Percentiles rank a stretch among this genome's conserved stretches.
Evolutionary conservation across 1,140 invertebrate species (phyloP).

Genomic region (Polypedilum vanderplanki): DNA sequence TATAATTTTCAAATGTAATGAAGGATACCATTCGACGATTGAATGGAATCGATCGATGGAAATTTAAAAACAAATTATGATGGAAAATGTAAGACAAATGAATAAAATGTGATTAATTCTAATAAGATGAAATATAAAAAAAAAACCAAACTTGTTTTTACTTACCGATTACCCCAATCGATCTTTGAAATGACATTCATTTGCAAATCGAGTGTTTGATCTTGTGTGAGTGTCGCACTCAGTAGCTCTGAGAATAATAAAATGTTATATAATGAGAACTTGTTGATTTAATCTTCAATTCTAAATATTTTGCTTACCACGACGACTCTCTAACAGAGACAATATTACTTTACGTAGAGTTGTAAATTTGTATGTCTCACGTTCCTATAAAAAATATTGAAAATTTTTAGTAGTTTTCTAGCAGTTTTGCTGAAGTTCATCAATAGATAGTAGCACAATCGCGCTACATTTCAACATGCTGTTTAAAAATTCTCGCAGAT

Average conservation of each 20-base stretch:
- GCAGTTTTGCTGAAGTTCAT: background rate
- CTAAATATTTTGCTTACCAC: conserved; percentile 37
- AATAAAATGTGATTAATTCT: conserved; percentile 20
- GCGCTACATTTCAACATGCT: no score
- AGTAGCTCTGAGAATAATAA: conserved; percentile 55
- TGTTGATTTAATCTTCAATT: no score
- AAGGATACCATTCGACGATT: background rate
- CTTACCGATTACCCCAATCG: conserved; percentile 92
- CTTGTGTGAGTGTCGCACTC: conserved; percentile 78
- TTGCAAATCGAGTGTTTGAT: conserved; percentile 78
- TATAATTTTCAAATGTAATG: background rate
- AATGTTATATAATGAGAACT: background rate
- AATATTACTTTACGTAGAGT: conserved; percentile 79
- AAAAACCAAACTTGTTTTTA: conserved; percentile 34
- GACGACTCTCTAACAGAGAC: conserved; percentile 75
- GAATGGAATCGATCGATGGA: conserved; percentile 4
- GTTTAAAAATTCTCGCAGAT: no score
- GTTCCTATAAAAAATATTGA: conserved; percentile 52
- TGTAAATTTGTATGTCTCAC: conserved; percentile 73
- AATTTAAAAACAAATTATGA: background rate
- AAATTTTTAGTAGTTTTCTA: background rate
- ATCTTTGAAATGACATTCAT: conserved; percentile 82
- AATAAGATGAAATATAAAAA: background rate
- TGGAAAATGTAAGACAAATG: background rate
- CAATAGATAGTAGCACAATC: background rate